A percentile compares a stretch with the other conserved stretches of the same genome.
Conservation (phyloP, 2,797 vertebrate species). For the Leptodactylus fallax region DNA sequence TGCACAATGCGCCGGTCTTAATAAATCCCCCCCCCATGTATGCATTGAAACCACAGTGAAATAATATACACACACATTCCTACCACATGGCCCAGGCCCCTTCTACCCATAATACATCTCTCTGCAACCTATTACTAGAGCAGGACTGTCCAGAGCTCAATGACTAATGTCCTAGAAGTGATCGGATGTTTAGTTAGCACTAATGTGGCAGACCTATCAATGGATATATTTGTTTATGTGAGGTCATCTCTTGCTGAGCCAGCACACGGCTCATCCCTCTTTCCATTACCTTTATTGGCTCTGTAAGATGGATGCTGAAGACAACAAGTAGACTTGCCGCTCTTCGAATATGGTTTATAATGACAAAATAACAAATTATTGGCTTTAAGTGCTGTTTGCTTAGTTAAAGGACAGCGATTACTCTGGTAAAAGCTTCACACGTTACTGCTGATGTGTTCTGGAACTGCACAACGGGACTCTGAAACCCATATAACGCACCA, state of each 20-base stretch:
- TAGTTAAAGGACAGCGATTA: constrained; percentile 38
- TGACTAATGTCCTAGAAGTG: background rate
- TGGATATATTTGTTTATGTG: constrained; percentile 1
- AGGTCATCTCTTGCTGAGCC: constrained; percentile 17
- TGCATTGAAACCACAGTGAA: too few relatives aligned
- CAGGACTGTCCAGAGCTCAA: background rate
- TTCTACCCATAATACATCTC: background rate
- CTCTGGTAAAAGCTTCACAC: constrained; percentile 28
- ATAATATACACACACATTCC: background rate
- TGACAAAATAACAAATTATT: constrained; percentile 45
- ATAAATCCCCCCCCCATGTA: too few relatives aligned
- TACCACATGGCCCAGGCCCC: background rate
- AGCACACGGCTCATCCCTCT: background rate
- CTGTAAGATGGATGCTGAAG: background rate
- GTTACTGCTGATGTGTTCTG: background rate
- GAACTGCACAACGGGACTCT: background rate
- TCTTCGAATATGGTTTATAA: constrained; percentile 2
- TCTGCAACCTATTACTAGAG: background rate
- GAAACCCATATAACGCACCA: background rate
- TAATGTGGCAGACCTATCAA: constrained; percentile 10
- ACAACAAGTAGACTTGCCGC: background rate
- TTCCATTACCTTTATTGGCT: constrained; percentile 43
- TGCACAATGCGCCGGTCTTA: too few relatives aligned
- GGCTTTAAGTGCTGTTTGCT: constrained; percentile 18
- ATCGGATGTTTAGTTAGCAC: background rate